A percentile compares a stretch with the other conserved stretches of the same genome.
Conservation (phyloP, 1,140 invertebrate genomes). For the Drosophila navojoa region DNA sequence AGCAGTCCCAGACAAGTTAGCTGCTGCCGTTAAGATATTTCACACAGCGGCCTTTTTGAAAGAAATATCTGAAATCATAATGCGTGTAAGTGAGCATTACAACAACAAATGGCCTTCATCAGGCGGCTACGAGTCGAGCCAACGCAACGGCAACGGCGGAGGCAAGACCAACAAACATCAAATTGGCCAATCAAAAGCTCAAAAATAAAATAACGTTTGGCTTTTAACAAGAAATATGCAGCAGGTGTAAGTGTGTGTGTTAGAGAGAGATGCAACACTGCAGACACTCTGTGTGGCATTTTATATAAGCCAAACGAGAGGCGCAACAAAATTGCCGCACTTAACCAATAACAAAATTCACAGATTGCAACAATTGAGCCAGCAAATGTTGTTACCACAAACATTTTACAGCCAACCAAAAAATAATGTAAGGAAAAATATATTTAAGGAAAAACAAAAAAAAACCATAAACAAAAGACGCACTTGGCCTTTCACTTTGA, state of each 20-base stretch:
- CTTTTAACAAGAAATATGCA: slow-evolving; percentile 40
- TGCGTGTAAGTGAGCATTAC: slow-evolving; percentile 70
- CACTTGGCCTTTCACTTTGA: slow-evolving; percentile 47
- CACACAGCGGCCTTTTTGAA: slow-evolving; percentile 56
- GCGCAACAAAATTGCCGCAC: slow-evolving; percentile 58
- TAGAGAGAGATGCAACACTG: slow-evolving; percentile 29
- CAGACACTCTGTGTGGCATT: slow-evolving; percentile 26
- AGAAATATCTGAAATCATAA: slow-evolving; percentile 61
- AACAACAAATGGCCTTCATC: slow-evolving; percentile 58
- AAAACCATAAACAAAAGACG: slow-evolving; percentile 4
- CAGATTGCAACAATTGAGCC: slow-evolving; percentile 50
- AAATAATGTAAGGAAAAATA: slow-evolving; percentile 28
- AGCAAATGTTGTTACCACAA: neutral
- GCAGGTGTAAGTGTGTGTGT: slow-evolving; percentile 26
- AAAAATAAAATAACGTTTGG: slow-evolving; percentile 17
- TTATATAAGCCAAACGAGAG: slow-evolving; percentile 57
- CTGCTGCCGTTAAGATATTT: slow-evolving; percentile 41
- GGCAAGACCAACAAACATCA: slow-evolving; percentile 30
- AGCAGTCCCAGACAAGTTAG: slow-evolving; percentile 2
- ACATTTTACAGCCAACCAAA: neutral
- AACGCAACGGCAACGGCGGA: slow-evolving; percentile 23
- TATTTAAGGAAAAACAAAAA: neutral
- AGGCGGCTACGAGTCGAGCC: slow-evolving; percentile 5
- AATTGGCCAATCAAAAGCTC: slow-evolving; percentile 72
- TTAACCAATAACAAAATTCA: slow-evolving; percentile 61